Conservation (phyloP, 2,888 invertebrate genomes). For the Matsumyia berberina region DNA sequence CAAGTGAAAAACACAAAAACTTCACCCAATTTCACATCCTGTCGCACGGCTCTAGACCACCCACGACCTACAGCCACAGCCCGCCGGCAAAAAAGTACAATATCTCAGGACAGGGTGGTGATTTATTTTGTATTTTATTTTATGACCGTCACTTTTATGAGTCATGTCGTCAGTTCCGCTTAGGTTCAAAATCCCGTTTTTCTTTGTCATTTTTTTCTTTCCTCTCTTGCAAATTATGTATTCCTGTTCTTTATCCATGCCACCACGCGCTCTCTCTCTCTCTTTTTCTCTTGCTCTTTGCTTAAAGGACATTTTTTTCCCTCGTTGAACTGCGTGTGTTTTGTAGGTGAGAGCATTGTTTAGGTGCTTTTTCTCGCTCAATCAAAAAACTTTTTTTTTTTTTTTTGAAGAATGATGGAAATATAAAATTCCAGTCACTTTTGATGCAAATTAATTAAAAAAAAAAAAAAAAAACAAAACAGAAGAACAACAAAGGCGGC, state of each 20-base stretch:
- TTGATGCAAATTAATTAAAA: constrained; percentile 56
- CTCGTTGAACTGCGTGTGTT: not conserved
- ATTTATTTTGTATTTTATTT: constrained; percentile 68
- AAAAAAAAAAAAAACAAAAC: constrained; percentile 8
- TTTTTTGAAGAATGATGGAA: constrained; percentile 34
- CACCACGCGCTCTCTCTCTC: too few relatives aligned
- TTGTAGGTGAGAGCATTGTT: constrained; percentile 34
- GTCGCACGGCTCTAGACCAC: constrained; percentile 18
- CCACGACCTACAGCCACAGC: not conserved
- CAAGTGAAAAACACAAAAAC: constrained; percentile 16
- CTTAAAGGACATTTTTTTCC: constrained; percentile 41
- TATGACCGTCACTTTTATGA: constrained; percentile 69
- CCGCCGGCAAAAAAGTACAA: not conserved
- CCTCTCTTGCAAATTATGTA: constrained; percentile 31
- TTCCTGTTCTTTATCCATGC: constrained; percentile 38
- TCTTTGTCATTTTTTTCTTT: constrained; percentile 16
- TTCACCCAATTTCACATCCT: constrained; percentile 49
- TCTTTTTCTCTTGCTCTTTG: constrained; percentile 13
- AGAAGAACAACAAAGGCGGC: not conserved
- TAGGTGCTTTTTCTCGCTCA: constrained; percentile 31
- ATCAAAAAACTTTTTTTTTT: constrained; percentile 12
- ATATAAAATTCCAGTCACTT: constrained; percentile 57
- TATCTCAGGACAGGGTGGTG: constrained; percentile 21
- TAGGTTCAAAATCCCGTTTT: constrained; percentile 48
- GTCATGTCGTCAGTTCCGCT: constrained; percentile 61